A percentile compares a stretch with the other conserved stretches of the same genome.
phyloP scores from a whole-genome alignment of 2,113 vertebrate species.

The Phrynocephalus versicolor region DNA sequence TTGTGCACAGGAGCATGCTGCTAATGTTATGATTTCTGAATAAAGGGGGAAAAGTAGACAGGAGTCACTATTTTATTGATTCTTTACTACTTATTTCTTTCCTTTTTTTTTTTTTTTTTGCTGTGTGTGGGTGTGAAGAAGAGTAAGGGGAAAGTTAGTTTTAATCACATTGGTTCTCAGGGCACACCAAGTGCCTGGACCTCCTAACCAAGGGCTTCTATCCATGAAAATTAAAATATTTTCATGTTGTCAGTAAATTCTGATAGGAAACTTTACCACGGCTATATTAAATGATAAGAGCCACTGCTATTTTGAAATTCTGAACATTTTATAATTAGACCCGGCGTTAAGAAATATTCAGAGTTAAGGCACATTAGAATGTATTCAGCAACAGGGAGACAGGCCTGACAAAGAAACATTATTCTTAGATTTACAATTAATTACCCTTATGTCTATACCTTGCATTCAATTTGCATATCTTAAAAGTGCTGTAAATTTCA shows the following conservation, averaged over 20 bases:
- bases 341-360: conserved; percentile 88
- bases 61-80: neutral
- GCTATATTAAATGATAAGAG: conserved; percentile 76
- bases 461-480: conserved; percentile 98
- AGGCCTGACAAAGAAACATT: conserved; percentile 97
- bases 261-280: conserved; percentile 65
- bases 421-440: conserved; percentile 99
- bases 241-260: conserved; percentile 68
- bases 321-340: conserved; percentile 86
- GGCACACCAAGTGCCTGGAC: conserved; percentile 27
- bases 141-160: neutral
- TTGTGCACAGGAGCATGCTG: neutral
- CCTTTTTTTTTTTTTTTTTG: neutral
- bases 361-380: conserved; percentile 93
- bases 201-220: conserved; percentile 53
- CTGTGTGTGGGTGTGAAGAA: too few species aligned
- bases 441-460: conserved; percentile 95
- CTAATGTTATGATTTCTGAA: neutral
- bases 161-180: neutral
- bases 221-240: conserved; percentile 68
- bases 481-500: conserved; percentile 89
- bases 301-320: conserved; percentile 83
- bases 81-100: neutral
- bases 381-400: conserved; percentile 93
- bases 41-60: neutral